Base-by-base conservation (phyloP, 2,113 vertebrate genomes). In the Salvelinus namaycush region DNA sequence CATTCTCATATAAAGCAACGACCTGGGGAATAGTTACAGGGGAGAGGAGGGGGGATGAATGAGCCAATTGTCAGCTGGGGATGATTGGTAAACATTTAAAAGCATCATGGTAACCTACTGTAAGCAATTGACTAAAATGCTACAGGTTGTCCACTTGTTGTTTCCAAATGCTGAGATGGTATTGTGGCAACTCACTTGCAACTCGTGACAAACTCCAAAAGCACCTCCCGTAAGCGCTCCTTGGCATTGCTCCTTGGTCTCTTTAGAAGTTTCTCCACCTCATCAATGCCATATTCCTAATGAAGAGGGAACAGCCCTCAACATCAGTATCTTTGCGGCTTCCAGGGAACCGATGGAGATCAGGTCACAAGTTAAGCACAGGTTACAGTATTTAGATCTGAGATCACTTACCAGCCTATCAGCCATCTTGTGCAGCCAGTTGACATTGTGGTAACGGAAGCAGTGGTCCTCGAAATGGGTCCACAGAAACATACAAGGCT, bases 391-490 rank as follows among this genome's bases (percentile, higher is more conserved):
- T 62, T 22, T 62, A n/a, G 20, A 62, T 62, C 65, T 67, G 24
- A 29, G 11, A 24, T 24, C 9, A 67, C 26, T 49, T 49, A 96
- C 97, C 95, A 98, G 93, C 68, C 97, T 92, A 84, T 97, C 95
- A 0, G 95, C 96, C 89, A 97, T 95, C 89, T 96, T 98, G 85
- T 76, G 86, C 76, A 98, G 91, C 89, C 95, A 92, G 91, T 98
- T 98, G 74, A 92, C 93, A 87, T 94, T 94, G 84, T 90, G 90
- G 48, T 97, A 90, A 57, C 96, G 94, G 92, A 96, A 97, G 4
- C 91, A 88, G 78, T 99, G 95, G 84, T 99, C 95, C 83, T 98
- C 96, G 91, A 95, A 98, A 86, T 91, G 91, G 88, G 91, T 95
- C 97, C 96, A 96, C 26, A 98, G 77, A 0, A 86, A 92, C 49